Percentiles rank a stretch among this genome's conserved stretches.
These are phyloP conservation scores for Arrhamphus sclerolepis DNA, from an alignment of 2,797 vertebrate species.

Conservation along the genomic window DNA sequence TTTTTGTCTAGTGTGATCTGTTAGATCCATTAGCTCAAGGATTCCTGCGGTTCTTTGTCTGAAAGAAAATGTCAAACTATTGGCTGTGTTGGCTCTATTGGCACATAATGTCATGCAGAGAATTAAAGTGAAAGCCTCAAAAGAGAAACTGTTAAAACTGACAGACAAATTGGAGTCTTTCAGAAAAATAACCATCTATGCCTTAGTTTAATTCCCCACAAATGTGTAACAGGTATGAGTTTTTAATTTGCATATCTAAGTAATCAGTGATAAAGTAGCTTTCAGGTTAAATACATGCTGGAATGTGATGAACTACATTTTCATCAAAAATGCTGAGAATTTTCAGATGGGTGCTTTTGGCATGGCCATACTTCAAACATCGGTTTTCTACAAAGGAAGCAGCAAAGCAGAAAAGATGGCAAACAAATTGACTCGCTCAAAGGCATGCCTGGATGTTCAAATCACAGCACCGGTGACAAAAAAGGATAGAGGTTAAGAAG, in stretches of 20 bases:
- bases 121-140: slow-evolving; percentile 54
- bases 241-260: slow-evolving; percentile 6
- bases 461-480: slow-evolving; percentile 55
- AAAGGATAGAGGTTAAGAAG: slow-evolving; percentile 29
- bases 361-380: slow-evolving; percentile 14
- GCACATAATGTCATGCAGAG: slow-evolving; percentile 48
- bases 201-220: slow-evolving; percentile 33
- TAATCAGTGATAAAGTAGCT: too few relatives aligned
- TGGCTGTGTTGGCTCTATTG: slow-evolving; percentile 55
- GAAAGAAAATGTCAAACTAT: slow-evolving; percentile 68
- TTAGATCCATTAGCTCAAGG: slow-evolving; percentile 72
- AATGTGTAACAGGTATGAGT: slow-evolving; percentile 10
- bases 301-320: too few relatives aligned
- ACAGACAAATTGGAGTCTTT: slow-evolving; percentile 28
- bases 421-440: slow-evolving; percentile 45
- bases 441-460: slow-evolving; percentile 43
- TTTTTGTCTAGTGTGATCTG: slow-evolving; percentile 66
- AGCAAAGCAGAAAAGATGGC: slow-evolving; percentile 46
- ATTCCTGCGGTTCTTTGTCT: slow-evolving; percentile 63
- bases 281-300: too few relatives aligned
- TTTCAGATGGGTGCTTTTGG: slow-evolving; percentile 12
- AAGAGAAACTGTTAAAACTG: slow-evolving; percentile 47
- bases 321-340: background rate
- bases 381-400: slow-evolving; percentile 32
- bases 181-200: slow-evolving; percentile 39